Evolutionary conservation across 2,113 vertebrate genomes (phyloP), one percentile per base, ranked within the genome.

Genomic region (Sylvietta virens): DNA sequence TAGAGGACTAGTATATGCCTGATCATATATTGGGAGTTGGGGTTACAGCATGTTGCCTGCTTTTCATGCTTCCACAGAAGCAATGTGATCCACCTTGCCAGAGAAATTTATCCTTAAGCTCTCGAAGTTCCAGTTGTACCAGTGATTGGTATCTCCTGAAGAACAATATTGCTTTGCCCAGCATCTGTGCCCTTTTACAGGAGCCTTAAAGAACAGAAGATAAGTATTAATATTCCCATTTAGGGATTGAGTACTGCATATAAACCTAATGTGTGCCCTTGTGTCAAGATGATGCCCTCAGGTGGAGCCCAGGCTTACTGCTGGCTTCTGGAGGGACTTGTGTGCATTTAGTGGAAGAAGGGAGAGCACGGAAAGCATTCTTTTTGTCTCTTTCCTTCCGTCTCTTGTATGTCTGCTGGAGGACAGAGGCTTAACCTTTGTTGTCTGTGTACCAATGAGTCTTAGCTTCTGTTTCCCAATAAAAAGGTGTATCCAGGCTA

Each of bases 231-330:
- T 64, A 48, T 47, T 76, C 48, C 18, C n/a, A 48, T 58, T 50
- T 48, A 48, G 37, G 39, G 20, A 58, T 44, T 92, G 28, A 51
- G 0, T 86, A 27, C 30, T 77, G 33, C 33, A 13, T 24, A 11
- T 47, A 66, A 62, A 77, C 27, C 13, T 74, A 31, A 15, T 57
- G 19, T 48, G 24, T 35, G 47, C 74, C 80, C 60, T 37, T 48
- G 37, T 77, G 67, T 73, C 88, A 85, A 85, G 87, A 90, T 65
- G 73, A 91, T 92, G 90, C 70, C 69, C 65, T 94, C 57, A 85
- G 84, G 35, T 88, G 76, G 72, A 87, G 69, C 72, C 61, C 28
- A 62, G n/a, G 65, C 47, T 96, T 81, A 70, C 35, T 91, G 80
- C 72, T 88, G 86, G 60, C 56, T 83, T 93, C 30, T 53, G 18